Evolutionary conservation across 2,888 invertebrate genomes (phyloP).

Genomic region (Hemaris fuciformis): DNA sequence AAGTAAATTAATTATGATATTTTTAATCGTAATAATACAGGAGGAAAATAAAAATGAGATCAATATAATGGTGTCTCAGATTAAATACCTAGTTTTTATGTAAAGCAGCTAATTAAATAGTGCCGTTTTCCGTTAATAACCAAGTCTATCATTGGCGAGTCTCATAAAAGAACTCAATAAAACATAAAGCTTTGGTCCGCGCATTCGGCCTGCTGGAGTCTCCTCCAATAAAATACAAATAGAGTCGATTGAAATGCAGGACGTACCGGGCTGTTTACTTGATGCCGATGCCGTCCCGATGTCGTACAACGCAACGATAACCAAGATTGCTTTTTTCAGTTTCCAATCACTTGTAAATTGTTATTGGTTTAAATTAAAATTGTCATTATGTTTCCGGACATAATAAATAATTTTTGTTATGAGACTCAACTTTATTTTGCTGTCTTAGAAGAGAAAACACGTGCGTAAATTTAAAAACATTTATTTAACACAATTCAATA

Average conservation of each 20-base stretch:
- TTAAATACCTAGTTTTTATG: neutral
- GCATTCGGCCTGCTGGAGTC: slow-evolving; percentile 52
- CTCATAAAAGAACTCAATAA: slow-evolving; percentile 71
- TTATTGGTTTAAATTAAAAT: slow-evolving; percentile 61
- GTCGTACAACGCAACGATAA: slow-evolving; percentile 61
- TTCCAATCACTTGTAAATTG: slow-evolving; percentile 69
- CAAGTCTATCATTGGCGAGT: slow-evolving; percentile 46
- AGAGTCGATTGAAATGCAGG: slow-evolving; percentile 77
- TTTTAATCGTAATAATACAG: no score
- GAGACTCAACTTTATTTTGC: neutral
- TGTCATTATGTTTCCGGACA: slow-evolving; percentile 15
- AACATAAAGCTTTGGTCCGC: slow-evolving; percentile 61
- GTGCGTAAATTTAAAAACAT: neutral
- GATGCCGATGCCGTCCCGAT: slow-evolving; percentile 46
- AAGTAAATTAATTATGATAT: no score
- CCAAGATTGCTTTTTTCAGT: slow-evolving; percentile 75
- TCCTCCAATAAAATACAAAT: slow-evolving; percentile 76
- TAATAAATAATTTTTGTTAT: neutral
- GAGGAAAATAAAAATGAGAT: no score
- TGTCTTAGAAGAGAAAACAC: no score
- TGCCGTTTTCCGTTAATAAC: slow-evolving; percentile 45
- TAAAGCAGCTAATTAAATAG: slow-evolving; percentile 42
- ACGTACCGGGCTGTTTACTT: slow-evolving; percentile 69
- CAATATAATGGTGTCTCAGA: neutral
- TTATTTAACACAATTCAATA: neutral